A percentile compares a stretch with the other conserved stretches of the same genome.
These are phyloP conservation scores for Diorhabda sublineata DNA, from an alignment of 1,140 invertebrate genomes.

Conservation along the genomic window DNA sequence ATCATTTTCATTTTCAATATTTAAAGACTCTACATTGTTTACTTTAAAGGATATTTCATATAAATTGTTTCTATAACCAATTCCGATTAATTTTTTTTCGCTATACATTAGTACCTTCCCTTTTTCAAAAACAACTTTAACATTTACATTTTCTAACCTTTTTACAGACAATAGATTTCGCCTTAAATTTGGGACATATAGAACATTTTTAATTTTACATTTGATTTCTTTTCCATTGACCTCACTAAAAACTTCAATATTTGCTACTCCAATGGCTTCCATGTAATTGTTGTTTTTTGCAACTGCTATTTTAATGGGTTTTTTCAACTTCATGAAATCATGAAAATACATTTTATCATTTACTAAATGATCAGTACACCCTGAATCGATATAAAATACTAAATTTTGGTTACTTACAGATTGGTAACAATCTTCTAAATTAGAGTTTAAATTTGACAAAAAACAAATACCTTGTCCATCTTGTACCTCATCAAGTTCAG, in stretches of 20 bases:
- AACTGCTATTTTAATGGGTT: not conserved
- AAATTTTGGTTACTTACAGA: not conserved
- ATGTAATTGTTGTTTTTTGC: constrained; percentile 5
- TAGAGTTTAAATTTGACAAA: not conserved
- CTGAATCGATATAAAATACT: not conserved
- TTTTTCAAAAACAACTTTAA: not conserved
- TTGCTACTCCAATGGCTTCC: constrained; percentile 10
- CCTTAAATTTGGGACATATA: not conserved
- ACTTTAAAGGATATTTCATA: too few relatives aligned
- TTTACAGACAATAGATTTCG: not conserved
- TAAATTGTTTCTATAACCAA: too few relatives aligned
- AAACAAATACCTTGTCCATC: constrained; percentile 10
- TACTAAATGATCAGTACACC: not conserved
- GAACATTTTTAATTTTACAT: not conserved
- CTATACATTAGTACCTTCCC: not conserved
- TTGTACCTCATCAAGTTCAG: not conserved
- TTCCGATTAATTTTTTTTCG: not conserved
- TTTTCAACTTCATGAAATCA: not conserved
- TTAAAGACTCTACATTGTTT: not conserved
- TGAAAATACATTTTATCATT: not conserved
- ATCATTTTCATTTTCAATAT: not conserved
- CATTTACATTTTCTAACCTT: not conserved
- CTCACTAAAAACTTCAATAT: not conserved
- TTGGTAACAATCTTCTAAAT: not conserved
- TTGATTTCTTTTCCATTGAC: not conserved